A percentile compares a stretch with the other conserved stretches of the same genome.
These are phyloP conservation scores for Neopelma chrysocephalum DNA, from an alignment of 2,797 vertebrate genomes.

Conservation along the genomic window DNA sequence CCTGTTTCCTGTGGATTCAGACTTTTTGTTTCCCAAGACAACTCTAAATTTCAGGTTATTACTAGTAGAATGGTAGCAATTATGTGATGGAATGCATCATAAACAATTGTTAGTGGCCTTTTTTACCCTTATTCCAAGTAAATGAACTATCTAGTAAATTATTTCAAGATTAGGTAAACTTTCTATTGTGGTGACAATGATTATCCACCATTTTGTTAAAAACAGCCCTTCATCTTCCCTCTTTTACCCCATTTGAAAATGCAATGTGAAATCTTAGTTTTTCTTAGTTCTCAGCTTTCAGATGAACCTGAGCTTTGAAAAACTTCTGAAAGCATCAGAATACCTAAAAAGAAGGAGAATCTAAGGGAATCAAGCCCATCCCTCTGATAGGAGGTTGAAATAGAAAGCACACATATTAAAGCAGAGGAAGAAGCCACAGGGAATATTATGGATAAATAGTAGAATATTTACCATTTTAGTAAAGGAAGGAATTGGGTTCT, in stretches of 20 bases:
- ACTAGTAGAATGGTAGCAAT: neutral
- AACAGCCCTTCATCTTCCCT: neutral
- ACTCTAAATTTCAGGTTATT: neutral
- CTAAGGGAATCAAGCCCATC: neutral
- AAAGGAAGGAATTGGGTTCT: neutral
- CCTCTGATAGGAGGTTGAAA: neutral
- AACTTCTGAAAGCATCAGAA: neutral
- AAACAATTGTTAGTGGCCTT: neutral
- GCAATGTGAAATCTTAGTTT: neutral
- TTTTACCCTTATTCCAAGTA: neutral
- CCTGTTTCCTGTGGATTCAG: rapidly evolving
- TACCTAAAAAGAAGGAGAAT: neutral
- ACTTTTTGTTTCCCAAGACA: neutral
- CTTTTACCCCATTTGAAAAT: neutral
- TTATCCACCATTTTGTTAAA: neutral
- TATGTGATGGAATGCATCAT: neutral
- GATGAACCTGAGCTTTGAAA: neutral
- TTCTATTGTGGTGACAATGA: neutral
- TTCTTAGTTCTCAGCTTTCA: neutral
- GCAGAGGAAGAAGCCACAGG: neutral
- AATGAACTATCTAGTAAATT: neutral
- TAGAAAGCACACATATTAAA: neutral
- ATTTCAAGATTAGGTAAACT: neutral
- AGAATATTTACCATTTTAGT: neutral
- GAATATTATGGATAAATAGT: neutral